Evolutionary conservation across 2,113 vertebrate genomes (phyloP), one percentile per base, ranked within the genome.

Genomic region (Blennius ocellaris): DNA sequence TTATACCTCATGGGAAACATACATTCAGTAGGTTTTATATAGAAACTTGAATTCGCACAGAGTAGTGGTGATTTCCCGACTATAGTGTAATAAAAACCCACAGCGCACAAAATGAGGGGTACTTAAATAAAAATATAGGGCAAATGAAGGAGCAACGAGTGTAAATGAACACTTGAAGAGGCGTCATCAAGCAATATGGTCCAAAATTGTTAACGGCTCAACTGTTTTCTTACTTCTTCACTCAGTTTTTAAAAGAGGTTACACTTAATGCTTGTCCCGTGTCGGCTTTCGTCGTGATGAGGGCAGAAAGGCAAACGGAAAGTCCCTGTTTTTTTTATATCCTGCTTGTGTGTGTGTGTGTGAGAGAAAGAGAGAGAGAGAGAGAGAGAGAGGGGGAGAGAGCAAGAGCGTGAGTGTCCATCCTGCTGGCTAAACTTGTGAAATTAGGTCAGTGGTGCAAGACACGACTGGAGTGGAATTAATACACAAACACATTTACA

Each of bases 381-480:
- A 47, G 30, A 39, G 43, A 11, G 21, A 30, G 21, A 30, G 39
- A n/a, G 54, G 49, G 2, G 40, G 3, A 44, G 9, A 38, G 51
- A 54, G n/a, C 52, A 45, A 43, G 52, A 8, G 39, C 5, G 8
- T 43, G 16, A 73, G 57, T 51, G 49, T 51, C 51, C 67, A 39
- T 66, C 41, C 30, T 69, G 52, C 30, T 73, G 17, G 55, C 60
- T 79, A 30, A 58, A 78, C 6, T 77, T 75, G 37, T 60, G 21
- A 82, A 91, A 82, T 78, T 88, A 84, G 82, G 87, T 86, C 81
- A 88, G 59, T 65, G 56, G 75, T 73, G 52, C 72, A 62, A 71
- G 55, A 76, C 38, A 54, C 5, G 3, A 70, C 65, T 59, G 78
- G 66, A 70, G 58, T 50, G 61, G 52, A 70, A 59, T 81, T 69